Evolutionary conservation across 2,888 invertebrate genomes (phyloP), one percentile per base, ranked within the genome.

Genomic region (Pristionchus mayeri): DNA sequence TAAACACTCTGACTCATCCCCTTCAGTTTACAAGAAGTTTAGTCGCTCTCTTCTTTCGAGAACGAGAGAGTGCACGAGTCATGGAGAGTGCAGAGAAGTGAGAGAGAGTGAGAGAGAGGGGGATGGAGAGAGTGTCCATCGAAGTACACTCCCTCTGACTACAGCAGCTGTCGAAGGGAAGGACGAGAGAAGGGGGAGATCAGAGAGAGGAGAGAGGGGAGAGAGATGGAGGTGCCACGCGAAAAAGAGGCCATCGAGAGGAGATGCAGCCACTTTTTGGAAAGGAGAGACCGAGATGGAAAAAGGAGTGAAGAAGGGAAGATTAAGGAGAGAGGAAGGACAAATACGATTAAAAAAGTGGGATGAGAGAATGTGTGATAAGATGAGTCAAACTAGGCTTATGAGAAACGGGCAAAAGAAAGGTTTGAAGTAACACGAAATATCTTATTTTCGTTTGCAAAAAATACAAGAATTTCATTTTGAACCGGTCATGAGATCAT

Each of bases 11-110:
- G 30, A 84, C 34, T 84, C 84, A 71, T 27, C 21, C 50, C 48
- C 27, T 80, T 60, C 48, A 82, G 81, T 82, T 82, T 82, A 82
- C 63, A 82, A 63, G 63, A 63, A 82, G 81, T 48, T 50, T 48
- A 44, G 60, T 44, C 81, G 48, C 44, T 27, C 67, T 52, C 37
- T 52, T n/a, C 18, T 30, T 30, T 24, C 30, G 63, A 44, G 27
- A 83, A 18, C 30, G 82, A 82, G 80, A 80, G 63, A 63, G 82
- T 34, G 30, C 30, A 40, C 48, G 82, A 60, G 27, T 40, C 2
- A 21, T 9, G 50, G 82, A 82, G 82, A 63, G 82, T n/a, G 82
- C 60, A 48, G 67, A 67, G 3, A 82, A 30, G 48, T 34, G 37
- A 80, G 80, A 80, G 54, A 60, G 80, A n/a, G 27, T 2, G 80